Evolutionary conservation across 2,113 vertebrate genomes (phyloP), one percentile per base, ranked within the genome.

Genomic region (Chelonoidis abingdonii): DNA sequence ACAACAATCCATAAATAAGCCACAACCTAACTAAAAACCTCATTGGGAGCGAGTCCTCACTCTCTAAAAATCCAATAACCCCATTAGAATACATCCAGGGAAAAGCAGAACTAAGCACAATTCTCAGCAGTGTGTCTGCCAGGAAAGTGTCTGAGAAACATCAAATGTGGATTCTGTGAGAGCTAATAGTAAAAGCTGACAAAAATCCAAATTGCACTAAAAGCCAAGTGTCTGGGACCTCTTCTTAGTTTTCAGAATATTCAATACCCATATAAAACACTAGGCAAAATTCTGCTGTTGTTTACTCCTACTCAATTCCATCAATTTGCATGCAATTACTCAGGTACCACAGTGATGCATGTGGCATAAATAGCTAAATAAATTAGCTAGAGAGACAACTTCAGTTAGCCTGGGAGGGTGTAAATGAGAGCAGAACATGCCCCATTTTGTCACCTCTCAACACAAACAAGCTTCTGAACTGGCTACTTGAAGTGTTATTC

Each of bases 151-250:
- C 92, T 89, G 72, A 38, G 19, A 89, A 62, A 89, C 83, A 27
- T 84, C 88, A 93, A 81, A 93, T 88, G 35, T 76, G 38, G n/a
- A 38, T 41, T 38, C 10, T 47, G 80, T 38, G 94, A 83, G 93
- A 90, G 35, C n/a, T 80, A 44, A 12, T 82, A 75, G 47, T 50
- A 89, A 96, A 87, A 93, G 16, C 62, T 47, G 87, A 84, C 54
- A 93, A 95, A 94, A 90, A 95, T 87, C 86, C 65, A 86, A 95
- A 95, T 95, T 96, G 91, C 22, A 91, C 49, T 19, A 84, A 62
- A 92, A 80, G 47, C 4, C 93, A 79, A 83, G 92, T 0, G 1
- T 41, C 86, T 82, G 80, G 87, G 87, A 97, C 86, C 84, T 57
- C 17, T 59, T 89, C 57, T 84, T 80, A 21, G 53, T 91, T 90